Base-by-base conservation (phyloP, 2,797 vertebrate species). In the Coendou prehensilis region DNA sequence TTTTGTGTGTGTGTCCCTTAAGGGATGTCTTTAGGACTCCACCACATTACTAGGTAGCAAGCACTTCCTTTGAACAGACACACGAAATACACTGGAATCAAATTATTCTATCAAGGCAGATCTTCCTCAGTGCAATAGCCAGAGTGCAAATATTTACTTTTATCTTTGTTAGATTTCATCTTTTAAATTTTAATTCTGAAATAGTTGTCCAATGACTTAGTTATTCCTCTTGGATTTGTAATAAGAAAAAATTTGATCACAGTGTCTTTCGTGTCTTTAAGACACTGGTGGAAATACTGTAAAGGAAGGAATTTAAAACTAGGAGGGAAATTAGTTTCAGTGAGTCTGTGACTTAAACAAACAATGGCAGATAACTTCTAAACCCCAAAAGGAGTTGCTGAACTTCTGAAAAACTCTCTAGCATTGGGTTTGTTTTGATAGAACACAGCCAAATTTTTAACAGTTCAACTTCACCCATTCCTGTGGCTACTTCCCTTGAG, bases 401-500 rank as follows among this genome's bases (percentile, higher is more conserved):
- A 85, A 76, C 59, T 84, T 92, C 92, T 91, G 75, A 75, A 94
- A 79, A 79, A 47, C 64, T 82, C 78, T 88, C 93, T 76, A 41
- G 50, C 56, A 47, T 52, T 93, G 41, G 94, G 71, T 91, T 96
- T 96, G 79, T 96, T 96, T 96, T 95, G 50, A 92, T 91, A 83
- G 96, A 96, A 97, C 23, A 61, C 64, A 94, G 93, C 94, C 93
- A 97, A 92, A 87, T 14, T 14, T 85, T 91, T 47, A 93, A 61
- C 22, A 63, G 75, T 54, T 94, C 78, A 63, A 33, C 75, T 94
- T 95, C 0, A 33, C 83, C 79, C 67, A 37, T 78, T 95, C 93
- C 56, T 81, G 75, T 85, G 75, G 95, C 0, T 9, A 93, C 76
- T 96, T 96, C 83, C 91, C 89, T 78, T 81, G 82, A 96, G 82